phyloP scores from a whole-genome alignment of 2,797 vertebrate species.

The Petrocephalus schoutedeni region DNA sequence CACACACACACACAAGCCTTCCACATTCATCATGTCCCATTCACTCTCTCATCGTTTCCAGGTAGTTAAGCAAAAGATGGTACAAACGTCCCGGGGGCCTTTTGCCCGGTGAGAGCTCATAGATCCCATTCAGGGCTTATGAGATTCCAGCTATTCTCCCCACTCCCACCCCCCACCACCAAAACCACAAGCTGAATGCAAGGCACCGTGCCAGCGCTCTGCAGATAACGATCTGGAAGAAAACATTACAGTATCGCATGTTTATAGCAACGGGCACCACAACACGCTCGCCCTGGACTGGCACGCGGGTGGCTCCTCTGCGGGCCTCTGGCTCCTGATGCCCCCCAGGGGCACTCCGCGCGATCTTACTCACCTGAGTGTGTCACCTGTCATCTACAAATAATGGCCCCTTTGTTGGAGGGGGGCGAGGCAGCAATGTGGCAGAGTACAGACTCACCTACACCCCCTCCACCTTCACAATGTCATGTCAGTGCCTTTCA shows the following conservation, averaged over 20 bases:
- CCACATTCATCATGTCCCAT: neutral
- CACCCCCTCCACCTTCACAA: neutral
- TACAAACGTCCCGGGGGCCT: constrained; percentile 52
- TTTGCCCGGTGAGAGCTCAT: neutral
- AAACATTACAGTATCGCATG: constrained; percentile 87
- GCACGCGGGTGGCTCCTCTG: constrained; percentile 45
- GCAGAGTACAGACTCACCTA: neutral
- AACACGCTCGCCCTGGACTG: constrained; percentile 70
- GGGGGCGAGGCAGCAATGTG: neutral
- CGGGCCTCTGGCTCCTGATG: constrained; percentile 56
- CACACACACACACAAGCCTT: neutral
- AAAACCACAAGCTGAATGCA: constrained; percentile 41
- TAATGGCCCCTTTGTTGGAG: constrained; percentile 50
- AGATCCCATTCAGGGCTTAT: constrained; percentile 25
- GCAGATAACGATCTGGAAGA: constrained; percentile 84
- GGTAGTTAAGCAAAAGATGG: constrained; percentile 63
- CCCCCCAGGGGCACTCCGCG: constrained; percentile 59
- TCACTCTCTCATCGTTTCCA: constrained; percentile 64
- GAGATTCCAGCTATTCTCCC: constrained; percentile 36
- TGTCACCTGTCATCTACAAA: constrained; percentile 30
- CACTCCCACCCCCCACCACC: neutral
- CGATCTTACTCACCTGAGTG: constrained; percentile 57
- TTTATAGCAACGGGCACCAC: constrained; percentile 96
- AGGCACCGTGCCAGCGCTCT: constrained; percentile 65
- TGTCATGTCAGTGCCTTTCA: neutral